Base-by-base conservation (phyloP, 2,888 invertebrate genomes). In the Drosophila atripex region DNA sequence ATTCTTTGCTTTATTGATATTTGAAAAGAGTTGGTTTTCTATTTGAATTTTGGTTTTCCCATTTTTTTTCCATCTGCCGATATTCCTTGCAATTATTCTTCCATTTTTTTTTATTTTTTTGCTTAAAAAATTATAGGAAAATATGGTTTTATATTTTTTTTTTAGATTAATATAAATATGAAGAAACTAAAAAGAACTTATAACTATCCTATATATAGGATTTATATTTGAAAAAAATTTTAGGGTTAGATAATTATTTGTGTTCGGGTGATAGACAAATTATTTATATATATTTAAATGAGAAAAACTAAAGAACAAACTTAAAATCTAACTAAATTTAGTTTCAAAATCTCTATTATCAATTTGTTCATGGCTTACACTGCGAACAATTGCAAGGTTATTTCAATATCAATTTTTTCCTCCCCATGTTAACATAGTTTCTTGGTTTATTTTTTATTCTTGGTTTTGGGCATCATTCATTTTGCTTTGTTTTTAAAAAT, bases 1-100 rank as follows among this genome's bases (percentile, higher is more conserved):
- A 75, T 71, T 86, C 71, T 88, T 35, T 88, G 84, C 77, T 82
- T 88, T 88, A 82, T 88, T 89, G 80, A 88, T 87, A 88, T 89
- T 87, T 88, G 88, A 88, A 88, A 85, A 88, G 86, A 88, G 88
- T 88, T 79, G 28, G 28, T 84, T 87, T 35, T 79, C 73, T 82
- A 86, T 82, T 78, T 88, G 65, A 78, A 83, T 84, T 78, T 85
- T 73, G 32, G 58, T 71, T 71, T 65, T 54, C 70, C 73, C 61
- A 58, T 55, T 61, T 63, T 73, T 49, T 52, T 30, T 8, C 60
- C 57, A 46, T 52, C 25, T 9, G 45, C 60, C 57, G 54, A 54
- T 65, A 73, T 1, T 71, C 73, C 58, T 71, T 78, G 61, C 69
- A 63, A 38, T 79, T 74, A n/a, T 6, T 14, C 2, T 18, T 18